Base-by-base conservation (phyloP, 2,113 vertebrate genomes). In the Aix galericulata region DNA sequence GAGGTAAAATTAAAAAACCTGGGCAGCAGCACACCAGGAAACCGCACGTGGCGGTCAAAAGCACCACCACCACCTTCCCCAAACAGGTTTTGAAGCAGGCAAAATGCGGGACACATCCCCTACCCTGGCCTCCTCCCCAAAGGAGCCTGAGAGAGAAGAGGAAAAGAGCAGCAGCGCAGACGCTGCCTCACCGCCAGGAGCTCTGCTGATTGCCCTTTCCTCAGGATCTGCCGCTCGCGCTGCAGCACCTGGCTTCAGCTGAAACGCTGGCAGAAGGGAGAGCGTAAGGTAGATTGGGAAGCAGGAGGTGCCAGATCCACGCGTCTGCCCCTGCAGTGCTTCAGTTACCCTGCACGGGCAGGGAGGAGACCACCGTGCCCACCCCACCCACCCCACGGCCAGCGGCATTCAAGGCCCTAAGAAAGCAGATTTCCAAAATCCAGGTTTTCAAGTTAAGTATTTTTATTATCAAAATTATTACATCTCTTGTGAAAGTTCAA, bases 401-500 rank as follows among this genome's bases (percentile, higher is more conserved):
- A 53, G 18, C n/a, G 11, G 38, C 0, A 0, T 62, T 50, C 31
- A 31, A 32, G 11, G 26, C 6, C 2, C 15, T 21, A 23, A 42
- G 21, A 42, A 46, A 46, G 44, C 15, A 6, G 14, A 55, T 27
- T 27, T 9, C 46, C 25, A 22, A 76, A 63, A 69, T 17, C 34
- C 63, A 9, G 83, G 73, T 98, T 97, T 98, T 98, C 98, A 98
- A 98, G 98, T 98, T 99, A 98, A 99, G 98, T 98, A 98, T 98
- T 99, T 97, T 99, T 99, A 99, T 99, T 99, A 99, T 99, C 98
- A 99, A 99, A 99, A 98, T 98, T 98, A 98, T 98, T 99, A 99
- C 98, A 99, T 98, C 98, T 99, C 97, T 98, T 98, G 97, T 98
- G 98, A 98, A 98, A 98, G 98, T 98, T 98, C 98, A 99, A 99